Conservation (phyloP, 2,113 vertebrate genomes). For the Pollachius pollachius region DNA sequence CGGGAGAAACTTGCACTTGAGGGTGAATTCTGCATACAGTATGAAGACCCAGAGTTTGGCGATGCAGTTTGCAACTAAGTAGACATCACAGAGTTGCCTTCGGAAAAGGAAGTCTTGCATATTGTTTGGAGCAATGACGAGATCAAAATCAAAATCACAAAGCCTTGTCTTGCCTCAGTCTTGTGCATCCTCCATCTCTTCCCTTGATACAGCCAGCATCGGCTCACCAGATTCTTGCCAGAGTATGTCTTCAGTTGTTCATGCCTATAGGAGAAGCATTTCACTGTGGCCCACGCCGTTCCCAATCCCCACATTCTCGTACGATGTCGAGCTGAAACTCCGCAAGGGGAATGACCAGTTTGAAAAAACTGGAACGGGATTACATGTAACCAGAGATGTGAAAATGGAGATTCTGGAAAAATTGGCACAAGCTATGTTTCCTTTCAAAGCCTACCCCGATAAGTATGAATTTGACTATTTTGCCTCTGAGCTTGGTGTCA, state of each 20-base stretch:
- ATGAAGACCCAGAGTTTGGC: constrained; percentile 13
- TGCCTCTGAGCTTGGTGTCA: constrained; percentile 10
- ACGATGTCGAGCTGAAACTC: constrained; percentile 35
- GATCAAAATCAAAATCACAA: neutral
- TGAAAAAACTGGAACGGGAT: constrained; percentile 14
- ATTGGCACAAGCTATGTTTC: no score
- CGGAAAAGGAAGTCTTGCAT: constrained; percentile 13
- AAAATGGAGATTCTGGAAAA: no score
- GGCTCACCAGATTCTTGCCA: no score
- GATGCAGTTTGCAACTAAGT: constrained; percentile 8
- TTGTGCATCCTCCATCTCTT: no score
- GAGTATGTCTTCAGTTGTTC: no score
- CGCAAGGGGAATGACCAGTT: constrained; percentile 22
- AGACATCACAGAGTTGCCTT: constrained; percentile 13
- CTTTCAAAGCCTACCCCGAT: no score
- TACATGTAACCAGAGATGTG: constrained; percentile 19
- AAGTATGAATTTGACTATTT: neutral
- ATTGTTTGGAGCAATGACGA: constrained; percentile 1
- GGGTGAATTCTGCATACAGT: constrained; percentile 22
- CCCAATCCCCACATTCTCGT: no score
- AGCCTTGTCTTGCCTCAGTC: constrained; percentile 20
- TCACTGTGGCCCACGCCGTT: no score
- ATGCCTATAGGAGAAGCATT: no score
- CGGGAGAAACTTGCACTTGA: constrained; percentile 18
- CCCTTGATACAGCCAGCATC: no score